Conservation (phyloP, 1,140 invertebrate genomes). For the Temnothorax nylanderi region DNA sequence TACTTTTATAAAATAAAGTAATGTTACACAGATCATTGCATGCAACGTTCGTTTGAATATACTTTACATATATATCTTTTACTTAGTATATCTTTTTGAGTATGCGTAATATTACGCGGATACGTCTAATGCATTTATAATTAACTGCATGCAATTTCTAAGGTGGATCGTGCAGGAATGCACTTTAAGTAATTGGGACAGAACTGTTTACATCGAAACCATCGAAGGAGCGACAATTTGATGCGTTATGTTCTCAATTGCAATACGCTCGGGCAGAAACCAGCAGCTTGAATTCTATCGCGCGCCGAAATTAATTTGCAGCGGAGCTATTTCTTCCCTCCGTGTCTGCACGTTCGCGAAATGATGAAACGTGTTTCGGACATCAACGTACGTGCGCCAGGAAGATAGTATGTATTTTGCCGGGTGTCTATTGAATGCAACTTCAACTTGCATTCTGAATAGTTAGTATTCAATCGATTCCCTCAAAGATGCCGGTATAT, state of each 20-base stretch:
- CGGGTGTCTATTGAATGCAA: background rate
- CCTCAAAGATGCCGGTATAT: background rate
- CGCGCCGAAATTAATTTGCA: slow-evolving; percentile 20
- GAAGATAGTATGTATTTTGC: no score
- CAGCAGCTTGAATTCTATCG: background rate
- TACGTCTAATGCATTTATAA: background rate
- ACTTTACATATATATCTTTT: background rate
- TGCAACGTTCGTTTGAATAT: background rate
- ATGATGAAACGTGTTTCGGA: background rate
- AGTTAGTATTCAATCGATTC: background rate
- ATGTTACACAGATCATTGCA: background rate
- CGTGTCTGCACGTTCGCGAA: background rate
- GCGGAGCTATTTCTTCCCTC: background rate
- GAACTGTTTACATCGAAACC: slow-evolving; percentile 19
- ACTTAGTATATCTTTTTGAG: background rate
- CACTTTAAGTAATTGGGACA: slow-evolving; percentile 46
- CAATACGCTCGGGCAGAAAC: background rate
- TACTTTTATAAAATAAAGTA: background rate
- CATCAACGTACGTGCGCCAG: background rate
- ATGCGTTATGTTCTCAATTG: background rate
- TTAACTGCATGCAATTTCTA: background rate
- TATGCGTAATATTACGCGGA: background rate
- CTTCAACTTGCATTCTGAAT: background rate
- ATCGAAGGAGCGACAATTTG: background rate
- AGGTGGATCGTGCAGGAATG: background rate